Percentiles rank a stretch among this genome's conserved stretches.
phyloP scores from a whole-genome alignment of 2,113 vertebrate genomes.

The Calidris pugnax region DNA sequence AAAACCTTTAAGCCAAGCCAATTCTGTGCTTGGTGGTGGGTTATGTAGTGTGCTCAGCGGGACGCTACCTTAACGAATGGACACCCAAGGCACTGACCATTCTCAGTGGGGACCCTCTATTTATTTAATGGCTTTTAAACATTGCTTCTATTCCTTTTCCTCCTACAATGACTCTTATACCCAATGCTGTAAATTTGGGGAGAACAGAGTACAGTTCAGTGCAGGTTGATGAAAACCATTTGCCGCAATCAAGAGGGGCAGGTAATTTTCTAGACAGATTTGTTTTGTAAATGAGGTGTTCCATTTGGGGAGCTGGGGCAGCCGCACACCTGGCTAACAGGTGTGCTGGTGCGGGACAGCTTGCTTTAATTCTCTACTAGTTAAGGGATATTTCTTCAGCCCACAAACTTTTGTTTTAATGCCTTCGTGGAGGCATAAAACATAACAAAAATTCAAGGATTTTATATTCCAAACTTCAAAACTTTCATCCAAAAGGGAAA shows the following conservation, averaged over 20 bases:
- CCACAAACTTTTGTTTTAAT: slow-evolving; percentile 64
- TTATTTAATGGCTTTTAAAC: background rate
- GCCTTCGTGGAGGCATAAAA: slow-evolving; percentile 62
- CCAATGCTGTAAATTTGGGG: background rate
- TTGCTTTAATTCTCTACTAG: slow-evolving; percentile 50
- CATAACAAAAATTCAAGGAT: slow-evolving; percentile 59
- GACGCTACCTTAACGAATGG: background rate
- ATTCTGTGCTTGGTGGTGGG: background rate
- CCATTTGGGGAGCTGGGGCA: slow-evolving; percentile 47
- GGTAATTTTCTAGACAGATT: slow-evolving; percentile 60
- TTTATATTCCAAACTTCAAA: slow-evolving; percentile 66
- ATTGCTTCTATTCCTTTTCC: background rate
- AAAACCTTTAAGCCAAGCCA: background rate
- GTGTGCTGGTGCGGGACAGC: slow-evolving; percentile 42
- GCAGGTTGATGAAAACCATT: slow-evolving; percentile 62
- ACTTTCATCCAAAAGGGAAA: slow-evolving; percentile 58
- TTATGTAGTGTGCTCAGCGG: background rate
- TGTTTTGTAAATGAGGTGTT: slow-evolving; percentile 70
- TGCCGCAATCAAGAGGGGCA: slow-evolving; percentile 33
- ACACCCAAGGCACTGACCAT: slow-evolving; percentile 1
- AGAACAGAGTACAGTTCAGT: background rate
- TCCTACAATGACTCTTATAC: background rate
- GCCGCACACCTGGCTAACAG: slow-evolving; percentile 27
- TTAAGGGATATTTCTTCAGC: slow-evolving; percentile 55
- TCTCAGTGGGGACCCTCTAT: background rate